Base-by-base conservation (phyloP, 2,888 invertebrate species). In the Dyspetes luteomarginatus region DNA sequence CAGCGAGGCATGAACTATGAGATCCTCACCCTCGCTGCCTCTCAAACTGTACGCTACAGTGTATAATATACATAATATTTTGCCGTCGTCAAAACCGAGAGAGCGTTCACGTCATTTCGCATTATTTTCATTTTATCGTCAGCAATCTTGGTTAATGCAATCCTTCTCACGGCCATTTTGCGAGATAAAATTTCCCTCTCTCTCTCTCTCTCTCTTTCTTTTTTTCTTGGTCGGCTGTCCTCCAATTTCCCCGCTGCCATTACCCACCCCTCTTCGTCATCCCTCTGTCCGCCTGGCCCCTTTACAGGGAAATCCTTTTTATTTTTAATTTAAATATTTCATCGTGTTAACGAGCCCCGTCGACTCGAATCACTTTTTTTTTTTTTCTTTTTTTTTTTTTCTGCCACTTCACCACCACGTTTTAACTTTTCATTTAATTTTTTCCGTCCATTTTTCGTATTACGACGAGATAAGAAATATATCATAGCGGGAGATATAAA, bases 41-140 rank as follows among this genome's bases (percentile, higher is more conserved):
- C 73, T 73, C 55, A 75, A 50, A 26, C 67, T 69, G 50, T 36
- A 64, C 36, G 48, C 55, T 28, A 43, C 45, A 75, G 43, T 48
- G 41, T 15, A 43, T 17, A 19, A 26, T 64, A 26, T 62, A 41
- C 24, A 62, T 50, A 64, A 52, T 41, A 55, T 19, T 67, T 48
- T 64, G 58, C 58, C 48, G 69, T 62, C 78, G 77, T 69, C 68
- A 72, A 72, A 52, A 71, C 58, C 41, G 30, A 36, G 43, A 30
- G 58, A 77, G 62, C 84, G 81, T 85, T 87, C 88, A 85, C 90
- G 90, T 91, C 91, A 88, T 91, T 91, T 88, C 88, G 89, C 89
- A 90, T 91, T 91, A 91, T 90, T 90, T 91, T 90, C 91, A 90
- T 91, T 91, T 91, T 91, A 90, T 91, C 91, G 90, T 89, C 90